phyloP scores from a whole-genome alignment of 2,797 vertebrate species.

The Lepilemur septentrionalis region DNA sequence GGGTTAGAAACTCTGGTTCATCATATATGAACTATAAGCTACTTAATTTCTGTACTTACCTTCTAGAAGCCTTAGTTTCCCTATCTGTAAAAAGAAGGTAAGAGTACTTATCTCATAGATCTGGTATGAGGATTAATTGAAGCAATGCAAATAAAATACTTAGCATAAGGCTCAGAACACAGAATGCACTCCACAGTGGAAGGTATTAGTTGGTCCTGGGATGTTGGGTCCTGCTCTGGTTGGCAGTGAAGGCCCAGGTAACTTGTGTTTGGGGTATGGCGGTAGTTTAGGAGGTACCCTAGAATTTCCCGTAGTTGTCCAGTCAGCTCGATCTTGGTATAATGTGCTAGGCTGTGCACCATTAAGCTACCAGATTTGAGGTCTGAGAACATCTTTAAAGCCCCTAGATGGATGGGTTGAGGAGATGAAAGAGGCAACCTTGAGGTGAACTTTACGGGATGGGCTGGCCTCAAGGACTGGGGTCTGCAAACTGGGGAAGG shows the following conservation, averaged over 20 bases:
- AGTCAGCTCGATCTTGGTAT: not conserved
- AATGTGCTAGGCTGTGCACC: not conserved
- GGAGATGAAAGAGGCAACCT: not conserved
- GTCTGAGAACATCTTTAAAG: not conserved
- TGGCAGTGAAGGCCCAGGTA: not conserved
- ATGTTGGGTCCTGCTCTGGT: not conserved
- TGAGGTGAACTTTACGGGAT: not conserved
- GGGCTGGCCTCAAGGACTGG: not conserved
- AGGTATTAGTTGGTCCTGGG: not conserved
- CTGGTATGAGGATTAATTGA: not conserved
- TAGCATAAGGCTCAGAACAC: not conserved
- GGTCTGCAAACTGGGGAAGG: not conserved
- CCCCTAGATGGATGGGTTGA: not conserved
- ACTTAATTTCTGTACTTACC: not conserved
- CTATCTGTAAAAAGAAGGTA: not conserved
- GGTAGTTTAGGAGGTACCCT: not conserved
- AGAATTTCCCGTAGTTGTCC: not conserved
- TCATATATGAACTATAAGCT: not conserved
- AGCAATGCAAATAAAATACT: not conserved
- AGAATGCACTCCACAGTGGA: not conserved
- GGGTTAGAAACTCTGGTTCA: not conserved
- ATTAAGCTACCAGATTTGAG: not conserved
- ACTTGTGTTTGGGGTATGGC: not conserved
- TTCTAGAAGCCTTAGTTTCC: not conserved
- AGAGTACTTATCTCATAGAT: not conserved